Base-by-base conservation (phyloP, 2,888 invertebrate genomes). In the Sinelater perroti region DNA sequence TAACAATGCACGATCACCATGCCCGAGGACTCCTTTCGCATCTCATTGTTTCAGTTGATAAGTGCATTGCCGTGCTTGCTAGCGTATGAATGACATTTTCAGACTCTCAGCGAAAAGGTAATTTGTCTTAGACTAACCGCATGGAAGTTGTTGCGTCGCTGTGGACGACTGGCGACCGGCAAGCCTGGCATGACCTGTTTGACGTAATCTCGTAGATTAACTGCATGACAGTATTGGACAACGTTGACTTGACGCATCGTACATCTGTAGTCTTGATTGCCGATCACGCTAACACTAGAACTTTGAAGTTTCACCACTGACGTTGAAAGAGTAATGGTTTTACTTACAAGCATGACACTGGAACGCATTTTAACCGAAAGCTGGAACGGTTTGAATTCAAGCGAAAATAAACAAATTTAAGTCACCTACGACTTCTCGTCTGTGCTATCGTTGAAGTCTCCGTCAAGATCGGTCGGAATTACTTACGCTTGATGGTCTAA, bases 1-100 rank as follows among this genome's bases (percentile, higher is more conserved):
- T 51, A 50, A 50, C 56, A 56, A 36, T 31, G 54, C 54, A 54
- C 54, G 53, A 31, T 31, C n/a, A n/a, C 26, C 16, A 45, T 35
- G 53, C 45, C 45, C 45, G 17, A 16, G 18, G n/a, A n/a, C n/a
- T n/a, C n/a, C n/a, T n/a, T n/a, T n/a, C n/a, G n/a, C n/a, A n/a
- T n/a, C n/a, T n/a, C n/a, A n/a, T n/a, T n/a, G n/a, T n/a, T n/a
- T n/a, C n/a, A n/a, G n/a, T n/a, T n/a, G n/a, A n/a, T n/a, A n/a
- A n/a, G n/a, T 28, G 10, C 8, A 28, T 28, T 28, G 10, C 8
- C 28, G 8, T 28, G 28, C 10, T 28, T 28, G 8, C 10, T 31
- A 5, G n/a, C 7, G 11, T 31, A n/a, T 5, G 10, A 6, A 6
- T 11, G 6, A 31, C 30, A 28, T 28, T 2, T 28, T 28, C 28